Evolutionary conservation across 1,140 invertebrate species (phyloP).

Genomic region (Rhysida immarginata): DNA sequence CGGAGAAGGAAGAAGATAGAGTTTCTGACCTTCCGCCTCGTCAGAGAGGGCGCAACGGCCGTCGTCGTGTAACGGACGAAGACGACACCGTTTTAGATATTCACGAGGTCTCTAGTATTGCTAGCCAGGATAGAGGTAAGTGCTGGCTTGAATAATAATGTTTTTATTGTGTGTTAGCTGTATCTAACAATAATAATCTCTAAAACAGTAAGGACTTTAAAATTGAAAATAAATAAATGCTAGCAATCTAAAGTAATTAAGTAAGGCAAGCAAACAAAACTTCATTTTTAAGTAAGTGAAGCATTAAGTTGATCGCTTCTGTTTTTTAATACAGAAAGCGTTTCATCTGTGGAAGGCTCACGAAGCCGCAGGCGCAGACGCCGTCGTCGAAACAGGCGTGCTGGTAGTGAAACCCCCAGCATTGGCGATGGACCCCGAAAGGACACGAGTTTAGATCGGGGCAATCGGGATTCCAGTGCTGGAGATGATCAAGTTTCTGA

Average conservation of each 20-base stretch:
- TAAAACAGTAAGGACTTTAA: too few species aligned
- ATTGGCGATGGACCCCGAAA: neutral
- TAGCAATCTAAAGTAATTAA: too few species aligned
- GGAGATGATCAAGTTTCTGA: slow-evolving; percentile 23
- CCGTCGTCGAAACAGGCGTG: slow-evolving; percentile 20
- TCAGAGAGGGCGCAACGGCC: slow-evolving; percentile 42
- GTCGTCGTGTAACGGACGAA: slow-evolving; percentile 54
- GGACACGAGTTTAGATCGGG: too few species aligned
- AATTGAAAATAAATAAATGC: too few species aligned
- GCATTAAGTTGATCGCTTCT: too few species aligned
- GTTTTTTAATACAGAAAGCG: slow-evolving; percentile 27
- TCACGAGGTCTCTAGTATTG: slow-evolving; percentile 55
- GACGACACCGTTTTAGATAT: slow-evolving; percentile 61
- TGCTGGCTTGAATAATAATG: slow-evolving; percentile 19
- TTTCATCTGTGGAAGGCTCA: slow-evolving; percentile 40
- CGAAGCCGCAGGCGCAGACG: slow-evolving; percentile 22
- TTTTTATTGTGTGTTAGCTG: neutral
- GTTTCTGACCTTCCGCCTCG: slow-evolving; percentile 36
- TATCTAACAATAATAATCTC: neutral
- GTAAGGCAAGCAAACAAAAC: too few species aligned
- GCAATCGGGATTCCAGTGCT: neutral
- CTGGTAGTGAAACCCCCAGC: neutral
- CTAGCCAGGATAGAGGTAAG: slow-evolving; percentile 49
- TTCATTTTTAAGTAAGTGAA: too few species aligned
- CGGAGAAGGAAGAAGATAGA: slow-evolving; percentile 38